These are phyloP conservation scores for Andrena flavipes DNA, from an alignment of 2,888 invertebrate genomes.

Conservation along the genomic window DNA sequence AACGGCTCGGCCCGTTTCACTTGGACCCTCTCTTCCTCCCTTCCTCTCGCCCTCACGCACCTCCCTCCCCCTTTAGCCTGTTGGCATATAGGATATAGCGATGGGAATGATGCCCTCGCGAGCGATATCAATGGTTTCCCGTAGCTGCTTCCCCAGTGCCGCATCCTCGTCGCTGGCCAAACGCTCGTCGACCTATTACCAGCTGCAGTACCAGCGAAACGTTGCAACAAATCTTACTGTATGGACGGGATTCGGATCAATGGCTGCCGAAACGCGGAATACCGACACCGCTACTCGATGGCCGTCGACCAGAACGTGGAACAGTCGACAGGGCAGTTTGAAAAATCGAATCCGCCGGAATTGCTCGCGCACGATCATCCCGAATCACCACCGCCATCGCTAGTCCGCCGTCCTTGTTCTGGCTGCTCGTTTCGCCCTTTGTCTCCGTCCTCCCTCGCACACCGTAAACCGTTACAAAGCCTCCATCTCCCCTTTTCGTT, in stretches of 20 bases:
- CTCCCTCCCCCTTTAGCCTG: conserved; percentile 23
- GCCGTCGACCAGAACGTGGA: no score
- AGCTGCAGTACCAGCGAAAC: neutral
- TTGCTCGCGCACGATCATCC: neutral
- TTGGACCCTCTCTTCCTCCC: conserved; percentile 47
- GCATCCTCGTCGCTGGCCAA: neutral
- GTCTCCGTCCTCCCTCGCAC: neutral
- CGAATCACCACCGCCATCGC: conserved; percentile 9
- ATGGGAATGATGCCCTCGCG: conserved; percentile 45
- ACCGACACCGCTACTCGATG: neutral
- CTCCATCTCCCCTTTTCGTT: conserved; percentile 23
- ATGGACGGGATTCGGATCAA: neutral
- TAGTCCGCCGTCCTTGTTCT: neutral
- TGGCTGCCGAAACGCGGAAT: neutral
- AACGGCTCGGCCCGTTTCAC: conserved; percentile 66
- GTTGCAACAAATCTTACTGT: neutral
- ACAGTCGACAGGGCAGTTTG: neutral
- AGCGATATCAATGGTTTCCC: conserved; percentile 11
- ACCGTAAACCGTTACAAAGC: neutral
- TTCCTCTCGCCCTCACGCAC: conserved; percentile 51
- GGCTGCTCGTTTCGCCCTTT: neutral
- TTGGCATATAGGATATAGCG: conserved; percentile 22
- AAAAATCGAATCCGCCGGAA: neutral
- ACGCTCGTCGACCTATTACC: neutral
- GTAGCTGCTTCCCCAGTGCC: neutral